A percentile compares a stretch with the other conserved stretches of the same genome.
These are phyloP conservation scores for Channa maculata DNA, from an alignment of 2,113 vertebrate species.

Conservation along the genomic window DNA sequence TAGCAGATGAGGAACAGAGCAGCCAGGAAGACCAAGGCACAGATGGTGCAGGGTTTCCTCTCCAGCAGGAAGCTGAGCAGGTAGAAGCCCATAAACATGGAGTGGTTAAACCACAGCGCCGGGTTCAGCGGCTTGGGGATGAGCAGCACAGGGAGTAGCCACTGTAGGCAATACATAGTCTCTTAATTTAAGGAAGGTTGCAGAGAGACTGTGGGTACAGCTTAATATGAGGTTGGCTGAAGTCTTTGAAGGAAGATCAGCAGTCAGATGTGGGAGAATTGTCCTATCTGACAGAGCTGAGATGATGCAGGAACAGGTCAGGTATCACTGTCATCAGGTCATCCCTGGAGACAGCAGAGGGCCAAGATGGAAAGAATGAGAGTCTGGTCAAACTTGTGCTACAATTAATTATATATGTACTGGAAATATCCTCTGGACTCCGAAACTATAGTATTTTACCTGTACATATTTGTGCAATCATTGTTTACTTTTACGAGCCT, in stretches of 20 bases:
- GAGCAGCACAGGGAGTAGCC: conserved; percentile 97
- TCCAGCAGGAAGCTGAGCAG: conserved; percentile 99
- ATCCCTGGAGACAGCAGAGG: conserved; percentile 48
- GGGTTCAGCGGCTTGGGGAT: conserved; percentile 99
- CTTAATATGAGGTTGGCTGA: neutral
- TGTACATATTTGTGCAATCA: no score
- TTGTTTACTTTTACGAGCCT: no score
- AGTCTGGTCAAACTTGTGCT: neutral
- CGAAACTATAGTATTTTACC: no score
- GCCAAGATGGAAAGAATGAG: neutral
- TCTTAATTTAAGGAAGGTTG: neutral
- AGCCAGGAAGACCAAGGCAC: conserved; percentile 98
- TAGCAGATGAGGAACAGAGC: conserved; percentile 99
- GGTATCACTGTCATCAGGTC: conserved; percentile 49
- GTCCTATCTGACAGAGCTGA: conserved; percentile 43
- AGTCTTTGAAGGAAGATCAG: neutral
- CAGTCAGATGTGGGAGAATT: neutral
- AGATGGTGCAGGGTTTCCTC: conserved; percentile 99
- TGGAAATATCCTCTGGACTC: no score
- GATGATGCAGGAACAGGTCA: conserved; percentile 45
- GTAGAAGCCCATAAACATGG: conserved; percentile 99
- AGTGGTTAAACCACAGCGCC: conserved; percentile 98
- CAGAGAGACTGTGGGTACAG: neutral
- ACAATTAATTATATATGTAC: neutral
- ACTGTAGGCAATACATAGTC: conserved; percentile 98